These are phyloP conservation scores for Brachirus orientalis DNA, from an alignment of 2,113 vertebrate genomes.

Conservation along the genomic window DNA sequence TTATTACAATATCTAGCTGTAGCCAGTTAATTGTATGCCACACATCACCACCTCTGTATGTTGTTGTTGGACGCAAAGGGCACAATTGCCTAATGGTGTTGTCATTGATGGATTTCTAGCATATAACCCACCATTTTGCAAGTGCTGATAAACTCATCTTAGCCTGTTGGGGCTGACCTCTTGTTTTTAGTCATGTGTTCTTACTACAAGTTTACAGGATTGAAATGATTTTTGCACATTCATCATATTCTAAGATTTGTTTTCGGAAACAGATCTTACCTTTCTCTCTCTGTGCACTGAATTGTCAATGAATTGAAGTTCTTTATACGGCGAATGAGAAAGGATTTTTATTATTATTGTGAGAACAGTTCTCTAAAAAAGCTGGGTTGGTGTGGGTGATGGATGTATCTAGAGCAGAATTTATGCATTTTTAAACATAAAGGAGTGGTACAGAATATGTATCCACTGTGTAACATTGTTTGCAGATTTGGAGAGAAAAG, in stretches of 20 bases:
- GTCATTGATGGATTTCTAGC: conserved; percentile 41
- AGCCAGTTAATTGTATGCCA: conserved; percentile 37
- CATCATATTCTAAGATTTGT: background rate
- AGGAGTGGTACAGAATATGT: too few species aligned
- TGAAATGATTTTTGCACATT: conserved; percentile 1
- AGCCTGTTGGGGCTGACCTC: background rate
- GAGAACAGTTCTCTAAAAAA: too few species aligned
- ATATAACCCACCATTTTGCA: conserved; percentile 19
- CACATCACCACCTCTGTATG: conserved; percentile 11
- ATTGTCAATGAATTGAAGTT: background rate
- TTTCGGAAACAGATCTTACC: background rate
- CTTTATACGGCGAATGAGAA: background rate
- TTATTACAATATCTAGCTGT: conserved; percentile 14
- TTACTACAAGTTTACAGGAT: background rate
- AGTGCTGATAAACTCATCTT: conserved; percentile 30
- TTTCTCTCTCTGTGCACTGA: background rate
- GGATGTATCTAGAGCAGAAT: too few species aligned
- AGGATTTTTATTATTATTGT: background rate
- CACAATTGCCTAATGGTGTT: conserved; percentile 35
- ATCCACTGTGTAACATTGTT: background rate
- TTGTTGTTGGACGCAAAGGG: conserved; percentile 32
- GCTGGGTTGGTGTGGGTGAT: too few species aligned
- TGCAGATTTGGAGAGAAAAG: background rate
- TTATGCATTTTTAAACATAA: too few species aligned
- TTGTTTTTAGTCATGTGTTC: conserved; percentile 13